Evolutionary conservation across 1,140 invertebrate species (phyloP), one percentile per base, ranked within the genome.

Genomic region (Pissodes strobi): DNA sequence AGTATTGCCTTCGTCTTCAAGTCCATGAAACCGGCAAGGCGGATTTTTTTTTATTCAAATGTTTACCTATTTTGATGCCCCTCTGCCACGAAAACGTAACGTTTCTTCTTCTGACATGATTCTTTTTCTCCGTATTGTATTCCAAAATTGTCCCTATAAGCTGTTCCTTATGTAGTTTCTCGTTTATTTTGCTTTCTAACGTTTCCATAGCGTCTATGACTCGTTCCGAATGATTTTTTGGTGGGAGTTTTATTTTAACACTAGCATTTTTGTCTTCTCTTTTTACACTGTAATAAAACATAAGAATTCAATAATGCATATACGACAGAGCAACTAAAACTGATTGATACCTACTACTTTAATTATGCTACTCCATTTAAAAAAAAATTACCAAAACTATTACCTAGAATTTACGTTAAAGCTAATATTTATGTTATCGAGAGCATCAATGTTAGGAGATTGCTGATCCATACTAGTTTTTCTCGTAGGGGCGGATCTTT

Each of bases 1-100:
- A n/a, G n/a, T n/a, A n/a, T n/a, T n/a, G n/a, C n/a, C n/a, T n/a
- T n/a, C n/a, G n/a, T n/a, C n/a, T n/a, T n/a, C n/a, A n/a, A n/a
- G n/a, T n/a, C n/a, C 5, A 41, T 41, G 13, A 5, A 41, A 5
- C 9, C 4, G 15, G 3, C 13, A 41, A 17, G 15, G 5, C 6
- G n/a, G n/a, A n/a, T n/a, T n/a, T n/a, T n/a, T n/a, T n/a, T n/a
- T n/a, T n/a, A 1, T 17, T 38, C 1, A 37, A n/a, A 1, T 30
- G 17, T n/a, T 48, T 55, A 64, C 61, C 90, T 60, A 95, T 92
- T 82, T 95, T 95, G 37, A 93, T 90, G 9, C 93, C 93, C 39
- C 93, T 83, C 80, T 95, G 93, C 94, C 94, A 96, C 38, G 89
- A 88, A 76, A 96, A 96, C 59, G 87, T 91, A 4, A 95, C 90